Base-by-base conservation (phyloP, 2,888 invertebrate species). In the Cartodere bifasciata region DNA sequence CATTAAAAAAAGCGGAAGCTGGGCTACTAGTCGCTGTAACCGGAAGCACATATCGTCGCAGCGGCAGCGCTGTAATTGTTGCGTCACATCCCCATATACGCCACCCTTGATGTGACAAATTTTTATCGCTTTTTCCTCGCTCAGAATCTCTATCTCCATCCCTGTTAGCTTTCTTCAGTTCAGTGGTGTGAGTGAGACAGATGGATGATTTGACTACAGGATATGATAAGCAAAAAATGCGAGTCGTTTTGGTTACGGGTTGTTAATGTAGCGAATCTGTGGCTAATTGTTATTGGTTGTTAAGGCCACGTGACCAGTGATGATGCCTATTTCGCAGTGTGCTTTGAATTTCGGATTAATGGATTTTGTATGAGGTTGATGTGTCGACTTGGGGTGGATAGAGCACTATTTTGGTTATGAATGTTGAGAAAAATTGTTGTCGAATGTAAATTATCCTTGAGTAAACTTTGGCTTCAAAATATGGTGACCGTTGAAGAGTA, bases 261-360 rank as follows among this genome's bases (percentile, higher is more conserved):
- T 50, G 53, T 56, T 57, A 58, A 58, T 55, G 58, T 56, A 53
- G 49, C 55, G 52, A 49, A 52, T 51, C 58, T 54, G 54, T 58
- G 50, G 52, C 58, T 56, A 58, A 58, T 58, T 58, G 57, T 57
- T 56, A 56, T 56, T 54, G 55, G 55, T 50, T 55, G 53, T 56
- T 54, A 55, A 56, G 34, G 56, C 56, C 56, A 57, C 56, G 55
- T 53, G 56, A 52, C 57, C 45, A 32, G 28, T 34, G 44, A 46
- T 41, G 50, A 49, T 48, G 51, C 46, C 43, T n/a, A n/a, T n/a
- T n/a, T n/a, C n/a, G n/a, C n/a, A n/a, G 33, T 34, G 32, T 43
- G 41, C 38, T 38, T 34, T 39, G 46, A 47, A 49, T 48, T 39
- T 38, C 46, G 37, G 46, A 48, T 49, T 48, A 48, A 52, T 52